phyloP scores from a whole-genome alignment of 2,113 vertebrate genomes.

The Scophthalmus maximus region DNA sequence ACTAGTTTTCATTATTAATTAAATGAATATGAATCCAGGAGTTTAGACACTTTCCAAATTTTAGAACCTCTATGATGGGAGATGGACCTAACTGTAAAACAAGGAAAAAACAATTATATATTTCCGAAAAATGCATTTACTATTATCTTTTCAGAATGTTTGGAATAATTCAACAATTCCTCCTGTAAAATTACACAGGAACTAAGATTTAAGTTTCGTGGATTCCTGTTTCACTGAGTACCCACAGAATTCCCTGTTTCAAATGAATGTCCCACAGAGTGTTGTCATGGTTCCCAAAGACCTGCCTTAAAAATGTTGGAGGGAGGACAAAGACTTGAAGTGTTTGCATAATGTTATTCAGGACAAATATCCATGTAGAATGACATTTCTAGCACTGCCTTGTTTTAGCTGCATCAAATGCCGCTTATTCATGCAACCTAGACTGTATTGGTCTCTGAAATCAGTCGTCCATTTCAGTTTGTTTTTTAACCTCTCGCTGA shows the following conservation, averaged over 20 bases:
- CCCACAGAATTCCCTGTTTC: conserved; percentile 60
- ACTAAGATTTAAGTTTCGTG: conserved; percentile 45
- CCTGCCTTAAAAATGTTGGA: conserved; percentile 66
- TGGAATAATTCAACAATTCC: background rate
- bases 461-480: background rate
- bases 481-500: conserved; percentile 16
- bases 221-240: conserved; percentile 63
- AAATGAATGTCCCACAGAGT: conserved; percentile 53
- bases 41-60: conserved; percentile 27
- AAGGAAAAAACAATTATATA: background rate
- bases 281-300: conserved; percentile 78
- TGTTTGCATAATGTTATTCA: conserved; percentile 63
- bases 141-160: conserved; percentile 6
- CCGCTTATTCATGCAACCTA: background rate
- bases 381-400: conserved; percentile 48
- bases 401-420: conserved; percentile 27
- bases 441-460: conserved; percentile 26
- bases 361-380: conserved; percentile 55
- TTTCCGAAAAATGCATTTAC: conserved; percentile 3
- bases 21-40: conserved; percentile 11
- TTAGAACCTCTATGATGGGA: conserved; percentile 10
- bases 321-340: conserved; percentile 64
- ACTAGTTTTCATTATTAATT: background rate
- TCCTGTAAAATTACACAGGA: background rate
- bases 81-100: background rate